Conservation (phyloP, 2,113 vertebrate species). For the Pyxicephalus adspersus region DNA sequence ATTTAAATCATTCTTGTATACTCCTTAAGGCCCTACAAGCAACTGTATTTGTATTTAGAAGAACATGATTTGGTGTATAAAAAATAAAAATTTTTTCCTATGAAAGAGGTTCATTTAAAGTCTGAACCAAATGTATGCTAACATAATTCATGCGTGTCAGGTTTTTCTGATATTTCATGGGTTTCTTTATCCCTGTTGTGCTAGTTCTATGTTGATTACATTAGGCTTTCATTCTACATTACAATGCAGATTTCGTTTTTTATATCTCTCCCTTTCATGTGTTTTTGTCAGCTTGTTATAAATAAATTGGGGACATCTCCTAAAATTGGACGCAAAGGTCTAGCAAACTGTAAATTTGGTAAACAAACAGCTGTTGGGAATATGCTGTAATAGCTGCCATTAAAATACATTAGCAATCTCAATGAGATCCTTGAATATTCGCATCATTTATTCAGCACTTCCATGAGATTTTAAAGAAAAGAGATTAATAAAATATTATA, state of each 20-base stretch:
- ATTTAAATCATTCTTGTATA: too few relatives aligned
- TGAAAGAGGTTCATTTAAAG: too few relatives aligned
- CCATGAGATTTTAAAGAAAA: conserved; percentile 72
- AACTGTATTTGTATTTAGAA: too few relatives aligned
- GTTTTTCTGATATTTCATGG: too few relatives aligned
- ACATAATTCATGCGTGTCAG: too few relatives aligned
- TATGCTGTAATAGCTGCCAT: conserved; percentile 82
- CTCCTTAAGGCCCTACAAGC: too few relatives aligned
- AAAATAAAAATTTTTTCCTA: too few relatives aligned
- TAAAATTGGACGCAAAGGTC: conserved; percentile 81
- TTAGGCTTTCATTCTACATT: too few relatives aligned
- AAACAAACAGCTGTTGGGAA: conserved; percentile 86
- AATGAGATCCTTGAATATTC: conserved; percentile 82
- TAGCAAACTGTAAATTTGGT: conserved; percentile 80
- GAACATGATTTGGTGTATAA: too few relatives aligned
- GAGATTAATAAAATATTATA: conserved; percentile 66
- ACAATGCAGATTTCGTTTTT: background rate
- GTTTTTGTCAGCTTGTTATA: conserved; percentile 75
- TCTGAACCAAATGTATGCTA: too few relatives aligned
- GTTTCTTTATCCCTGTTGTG: too few relatives aligned
- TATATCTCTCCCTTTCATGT: background rate
- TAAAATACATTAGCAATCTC: conserved; percentile 86
- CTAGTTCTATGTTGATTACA: too few relatives aligned
- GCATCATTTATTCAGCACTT: conserved; percentile 82
- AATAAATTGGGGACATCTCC: conserved; percentile 76